Conservation (phyloP, 1,140 invertebrate genomes). For the Hyposmocoma kahamanoa region DNA sequence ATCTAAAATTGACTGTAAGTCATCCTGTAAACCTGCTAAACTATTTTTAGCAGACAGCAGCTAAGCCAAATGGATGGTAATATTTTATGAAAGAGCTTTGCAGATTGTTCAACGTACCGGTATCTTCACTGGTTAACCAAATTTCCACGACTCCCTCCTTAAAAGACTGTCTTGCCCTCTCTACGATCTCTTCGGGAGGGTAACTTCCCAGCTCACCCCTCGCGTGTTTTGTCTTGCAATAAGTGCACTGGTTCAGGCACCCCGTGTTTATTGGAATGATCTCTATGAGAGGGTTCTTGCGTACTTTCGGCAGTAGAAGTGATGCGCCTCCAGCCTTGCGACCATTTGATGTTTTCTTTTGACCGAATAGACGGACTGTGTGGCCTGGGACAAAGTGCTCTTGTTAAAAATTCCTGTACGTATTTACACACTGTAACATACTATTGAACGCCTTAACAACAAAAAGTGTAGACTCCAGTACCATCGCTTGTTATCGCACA, state of each 20-base stretch:
- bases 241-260: conserved; percentile 98
- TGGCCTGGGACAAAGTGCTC: conserved; percentile 78
- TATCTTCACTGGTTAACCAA: conserved; percentile 99
- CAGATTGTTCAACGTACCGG: conserved; percentile 79
- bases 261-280: conserved; percentile 99
- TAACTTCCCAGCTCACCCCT: conserved; percentile 97
- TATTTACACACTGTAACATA: too few species aligned
- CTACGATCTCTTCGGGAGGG: conserved; percentile 87
- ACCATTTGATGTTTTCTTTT: conserved; percentile 87
- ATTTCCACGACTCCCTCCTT: conserved; percentile 95
- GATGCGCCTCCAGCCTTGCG: conserved; percentile 91
- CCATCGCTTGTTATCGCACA: too few species aligned
- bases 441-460: too few species aligned
- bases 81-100: too few species aligned
- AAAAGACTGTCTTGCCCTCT: conserved; percentile 88
- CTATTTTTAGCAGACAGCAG: too few species aligned
- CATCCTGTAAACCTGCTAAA: too few species aligned
- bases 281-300: conserved; percentile 96
- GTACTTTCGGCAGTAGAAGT: conserved; percentile 92
- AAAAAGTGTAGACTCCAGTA: too few species aligned
- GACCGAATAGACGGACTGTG: conserved; percentile 86
- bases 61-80: too few species aligned
- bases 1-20: too few species aligned
- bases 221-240: conserved; percentile 99
- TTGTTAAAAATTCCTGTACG: too few species aligned